Conservation (phyloP, 2,888 invertebrate species). For the Allacma fusca region DNA sequence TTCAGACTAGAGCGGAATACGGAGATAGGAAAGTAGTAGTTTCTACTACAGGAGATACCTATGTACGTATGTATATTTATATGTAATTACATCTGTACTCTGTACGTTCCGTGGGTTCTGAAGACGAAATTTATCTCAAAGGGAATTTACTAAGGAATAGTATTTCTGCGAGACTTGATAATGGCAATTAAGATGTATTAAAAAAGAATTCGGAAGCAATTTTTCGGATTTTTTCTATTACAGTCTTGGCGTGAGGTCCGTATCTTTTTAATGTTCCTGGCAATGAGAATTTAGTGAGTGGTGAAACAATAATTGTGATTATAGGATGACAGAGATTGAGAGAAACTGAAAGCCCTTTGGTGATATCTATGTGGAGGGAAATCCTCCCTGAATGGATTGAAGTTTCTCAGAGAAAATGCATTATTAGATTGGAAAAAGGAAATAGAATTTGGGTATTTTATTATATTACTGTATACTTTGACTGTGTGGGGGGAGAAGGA, state of each 20-base stretch:
- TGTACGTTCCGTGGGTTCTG: not conserved
- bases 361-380: not conserved
- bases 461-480: not conserved
- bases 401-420: not conserved
- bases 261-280: no score
- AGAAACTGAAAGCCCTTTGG: not conserved
- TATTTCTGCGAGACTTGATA: conserved; percentile 23
- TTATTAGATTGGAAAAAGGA: conserved; percentile 11
- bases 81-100: no score
- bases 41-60: no score
- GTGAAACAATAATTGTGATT: no score
- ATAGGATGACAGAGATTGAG: not conserved
- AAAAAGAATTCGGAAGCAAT: not conserved
- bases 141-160: not conserved
- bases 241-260: no score
- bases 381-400: not conserved
- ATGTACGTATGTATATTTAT: no score
- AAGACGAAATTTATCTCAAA: conserved; percentile 29
- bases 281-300: no score
- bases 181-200: conserved; percentile 39
- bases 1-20: not conserved
- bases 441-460: conserved; percentile 12
- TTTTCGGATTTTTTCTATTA: no score
- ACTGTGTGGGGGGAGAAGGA: not conserved
- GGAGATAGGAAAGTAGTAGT: not conserved